Conservation (phyloP, 2,888 invertebrate genomes). For the Tineola bisselliella region DNA sequence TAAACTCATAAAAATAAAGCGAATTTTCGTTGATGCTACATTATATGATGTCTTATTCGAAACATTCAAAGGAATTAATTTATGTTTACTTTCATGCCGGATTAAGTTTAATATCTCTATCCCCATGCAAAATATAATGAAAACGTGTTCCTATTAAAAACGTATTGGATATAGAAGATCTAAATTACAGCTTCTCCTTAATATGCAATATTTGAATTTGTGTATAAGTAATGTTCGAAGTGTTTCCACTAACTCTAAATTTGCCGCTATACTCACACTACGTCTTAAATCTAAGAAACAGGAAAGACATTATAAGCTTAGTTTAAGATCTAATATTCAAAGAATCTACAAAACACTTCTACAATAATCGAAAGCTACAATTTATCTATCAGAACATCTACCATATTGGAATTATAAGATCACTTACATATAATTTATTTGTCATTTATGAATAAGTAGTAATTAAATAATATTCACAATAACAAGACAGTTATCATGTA, state of each 20-base stretch:
- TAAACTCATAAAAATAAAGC: too few species aligned
- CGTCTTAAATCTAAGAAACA: slow-evolving; percentile 4
- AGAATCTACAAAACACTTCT: neutral
- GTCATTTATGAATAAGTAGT: too few species aligned
- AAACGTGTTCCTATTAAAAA: too few species aligned
- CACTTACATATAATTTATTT: neutral
- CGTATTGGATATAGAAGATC: neutral
- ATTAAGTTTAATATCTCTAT: neutral
- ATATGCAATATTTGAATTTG: neutral
- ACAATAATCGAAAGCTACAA: neutral
- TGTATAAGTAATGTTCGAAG: neutral
- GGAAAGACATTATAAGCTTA: slow-evolving; percentile 4
- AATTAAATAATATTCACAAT: neutral
- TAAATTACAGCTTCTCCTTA: neutral
- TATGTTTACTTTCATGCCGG: neutral
- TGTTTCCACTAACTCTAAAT: neutral
- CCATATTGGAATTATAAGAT: neutral
- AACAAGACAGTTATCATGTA: slow-evolving; percentile 2
- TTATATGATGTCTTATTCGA: too few species aligned
- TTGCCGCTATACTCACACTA: slow-evolving; percentile 4
- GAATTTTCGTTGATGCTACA: too few species aligned
- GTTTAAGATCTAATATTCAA: slow-evolving; percentile 1
- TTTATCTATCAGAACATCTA: neutral
- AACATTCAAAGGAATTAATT: neutral
- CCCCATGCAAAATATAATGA: too few species aligned